Evolutionary conservation across 1,140 invertebrate species (phyloP), one percentile per base, ranked within the genome.

Genomic region (Apis cerana): DNA sequence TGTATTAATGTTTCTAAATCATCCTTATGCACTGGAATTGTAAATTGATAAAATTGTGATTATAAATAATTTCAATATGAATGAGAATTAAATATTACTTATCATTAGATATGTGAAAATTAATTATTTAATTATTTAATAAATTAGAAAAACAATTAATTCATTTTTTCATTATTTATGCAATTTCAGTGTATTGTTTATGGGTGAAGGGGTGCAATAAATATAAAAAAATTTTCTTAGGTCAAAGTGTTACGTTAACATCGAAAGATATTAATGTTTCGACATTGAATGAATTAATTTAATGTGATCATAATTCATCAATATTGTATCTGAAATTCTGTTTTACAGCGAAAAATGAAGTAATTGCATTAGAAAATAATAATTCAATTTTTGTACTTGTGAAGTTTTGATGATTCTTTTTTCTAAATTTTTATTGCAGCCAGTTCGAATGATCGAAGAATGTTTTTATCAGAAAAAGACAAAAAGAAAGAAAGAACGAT

Each of bases 141-240:
- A 27, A 65, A 58, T 65, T 43, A 21, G 27, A 1, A 23, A 54
- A 2, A 1, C 21, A 12, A 15, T 52, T 33, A 9, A 65, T 43
- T 72, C 27, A 23, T 74, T 80, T 15, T 13, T 33, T 70, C 15
- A 21, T 59, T 81, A 17, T 75, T 81, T 23, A 12, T 21, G 8
- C 43, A 68, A 33, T 76, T 68, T 81, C 72, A 59, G 78, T 74
- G 78, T 48, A 62, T 33, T 1, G 8, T 33, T 78, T 10, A 54
- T 17, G 64, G 62, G 80, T 52, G 80, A 56, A 59, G 33, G 52
- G 72, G 80, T 81, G 72, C 71, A 81, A 81, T 81, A 80, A 67
- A 11, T 17, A 21, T 65, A 65, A 33, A 13, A 62, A 23, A n/a
- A 12, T 72, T 61, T 27, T 21, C 21, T 65, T 74, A 65, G 70